Evolutionary conservation across 1,140 invertebrate species (phyloP), one percentile per base, ranked within the genome.

Genomic region (Drosophila azteca): DNA sequence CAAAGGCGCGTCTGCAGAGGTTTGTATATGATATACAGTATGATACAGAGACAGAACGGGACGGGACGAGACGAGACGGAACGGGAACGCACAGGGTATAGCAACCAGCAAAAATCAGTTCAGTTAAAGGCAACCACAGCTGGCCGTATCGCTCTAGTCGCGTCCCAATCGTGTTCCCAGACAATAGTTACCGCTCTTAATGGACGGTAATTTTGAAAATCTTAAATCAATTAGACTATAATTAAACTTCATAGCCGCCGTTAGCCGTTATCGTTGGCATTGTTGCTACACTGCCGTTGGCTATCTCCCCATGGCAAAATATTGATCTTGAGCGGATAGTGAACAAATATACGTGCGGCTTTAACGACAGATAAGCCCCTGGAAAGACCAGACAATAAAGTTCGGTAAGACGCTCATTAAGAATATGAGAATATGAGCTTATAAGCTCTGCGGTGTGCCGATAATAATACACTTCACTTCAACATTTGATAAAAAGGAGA

Each of bases 151-250:
- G 41, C 20, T 26, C 15, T 35, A 39, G 35, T 39, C 35, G 11
- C 1, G 35, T 15, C 29, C 53, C 17, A 45, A 20, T 20, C 17
- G 6, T 8, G 29, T 4, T 11, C 15, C 0, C 61, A 13, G n/a
- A 31, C 17, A 49, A 43, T 15, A 43, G 45, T 65, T 64, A 65
- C 64, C 59, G 24, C 31, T 2, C 8, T 3, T 29, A 69, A 50
- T 26, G 24, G 20, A 15, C 11, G 26, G 17, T 45, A 26, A 39
- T 8, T 35, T 13, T 44, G 35, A 69, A 39, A 69, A 69, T 69
- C 67, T n/a, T 9, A 58, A 68, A 11, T 46, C 26, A 58, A 70
- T 70, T 69, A 17, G 44, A 13, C 65, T 50, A 58, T 58, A 69
- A 69, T 69, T 57, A 48, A 49, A 31, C 11, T 68, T 35, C 24